Evolutionary conservation across 2,888 invertebrate genomes (phyloP).

Genomic region (Agriopis marginaria): DNA sequence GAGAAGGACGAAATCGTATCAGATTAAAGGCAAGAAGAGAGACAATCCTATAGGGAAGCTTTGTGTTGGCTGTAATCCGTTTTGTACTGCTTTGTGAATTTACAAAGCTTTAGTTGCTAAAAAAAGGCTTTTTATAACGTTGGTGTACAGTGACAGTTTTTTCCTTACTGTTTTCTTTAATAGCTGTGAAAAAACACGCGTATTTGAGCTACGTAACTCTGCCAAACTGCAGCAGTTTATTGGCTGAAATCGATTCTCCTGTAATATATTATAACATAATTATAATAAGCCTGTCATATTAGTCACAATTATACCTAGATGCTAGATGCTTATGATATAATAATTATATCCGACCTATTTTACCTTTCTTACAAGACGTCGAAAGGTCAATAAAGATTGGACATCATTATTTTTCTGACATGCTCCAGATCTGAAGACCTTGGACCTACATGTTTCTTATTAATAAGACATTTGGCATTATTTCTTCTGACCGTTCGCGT

Average conservation of each 20-base stretch:
- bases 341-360: background rate
- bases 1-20: conserved; percentile 40
- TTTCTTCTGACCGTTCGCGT: conserved; percentile 12
- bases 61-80: conserved; percentile 42
- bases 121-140: conserved; percentile 15
- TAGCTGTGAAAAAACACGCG: no score
- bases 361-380: background rate
- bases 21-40: conserved; percentile 36
- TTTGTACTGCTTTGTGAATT: conserved; percentile 35
- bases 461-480: conserved; percentile 37
- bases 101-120: conserved; percentile 16
- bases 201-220: no score
- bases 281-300: no score
- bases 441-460: conserved; percentile 20
- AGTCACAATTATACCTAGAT: no score
- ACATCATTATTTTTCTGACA: conserved; percentile 14
- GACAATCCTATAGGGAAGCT: conserved; percentile 32
- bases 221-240: no score
- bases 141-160: conserved; percentile 14
- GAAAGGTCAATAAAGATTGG: conserved; percentile 8
- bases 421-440: conserved; percentile 21
- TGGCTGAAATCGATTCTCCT: no score
- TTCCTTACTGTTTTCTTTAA: background rate
- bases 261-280: no score
- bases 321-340: no score